Conservation (phyloP, 2,113 vertebrate genomes). For the Dipodomys stephensi region DNA sequence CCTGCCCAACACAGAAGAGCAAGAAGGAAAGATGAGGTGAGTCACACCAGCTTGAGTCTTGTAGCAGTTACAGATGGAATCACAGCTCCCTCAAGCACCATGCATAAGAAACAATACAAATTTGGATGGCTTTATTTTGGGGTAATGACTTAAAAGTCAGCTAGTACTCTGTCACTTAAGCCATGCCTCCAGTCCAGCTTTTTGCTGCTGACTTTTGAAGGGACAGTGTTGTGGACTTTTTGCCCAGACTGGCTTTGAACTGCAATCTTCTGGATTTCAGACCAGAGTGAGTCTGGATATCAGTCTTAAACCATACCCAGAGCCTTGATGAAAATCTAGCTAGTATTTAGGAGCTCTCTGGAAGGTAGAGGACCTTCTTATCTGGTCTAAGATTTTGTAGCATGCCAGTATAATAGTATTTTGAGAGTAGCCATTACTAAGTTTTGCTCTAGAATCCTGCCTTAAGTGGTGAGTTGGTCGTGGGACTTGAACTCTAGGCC, state of each 20-base stretch:
- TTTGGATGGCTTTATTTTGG: too few relatives aligned
- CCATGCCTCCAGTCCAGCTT: too few relatives aligned
- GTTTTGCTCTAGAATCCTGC: background rate
- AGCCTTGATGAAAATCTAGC: too few relatives aligned
- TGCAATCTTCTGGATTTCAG: too few relatives aligned
- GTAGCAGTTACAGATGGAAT: too few relatives aligned
- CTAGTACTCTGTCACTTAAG: too few relatives aligned
- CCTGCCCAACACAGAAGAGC: background rate
- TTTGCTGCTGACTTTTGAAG: too few relatives aligned
- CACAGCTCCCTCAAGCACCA: background rate
- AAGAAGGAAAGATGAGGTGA: background rate
- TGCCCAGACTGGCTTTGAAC: too few relatives aligned
- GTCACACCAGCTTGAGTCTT: rapidly evolving
- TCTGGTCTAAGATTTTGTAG: background rate
- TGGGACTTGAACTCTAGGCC: too few relatives aligned
- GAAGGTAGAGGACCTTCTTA: background rate
- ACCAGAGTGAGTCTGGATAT: too few relatives aligned
- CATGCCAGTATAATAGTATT: rapidly evolving
- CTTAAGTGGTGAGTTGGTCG: background rate
- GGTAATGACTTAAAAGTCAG: background rate
- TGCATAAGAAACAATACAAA: rapidly evolving
- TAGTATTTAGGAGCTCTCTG: background rate
- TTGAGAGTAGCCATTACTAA: background rate
- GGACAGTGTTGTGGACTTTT: too few relatives aligned
- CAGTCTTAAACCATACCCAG: background rate